Evolutionary conservation across 2,797 vertebrate genomes (phyloP), one percentile per base, ranked within the genome.

Genomic region (Stomatorhinus walkeri): DNA sequence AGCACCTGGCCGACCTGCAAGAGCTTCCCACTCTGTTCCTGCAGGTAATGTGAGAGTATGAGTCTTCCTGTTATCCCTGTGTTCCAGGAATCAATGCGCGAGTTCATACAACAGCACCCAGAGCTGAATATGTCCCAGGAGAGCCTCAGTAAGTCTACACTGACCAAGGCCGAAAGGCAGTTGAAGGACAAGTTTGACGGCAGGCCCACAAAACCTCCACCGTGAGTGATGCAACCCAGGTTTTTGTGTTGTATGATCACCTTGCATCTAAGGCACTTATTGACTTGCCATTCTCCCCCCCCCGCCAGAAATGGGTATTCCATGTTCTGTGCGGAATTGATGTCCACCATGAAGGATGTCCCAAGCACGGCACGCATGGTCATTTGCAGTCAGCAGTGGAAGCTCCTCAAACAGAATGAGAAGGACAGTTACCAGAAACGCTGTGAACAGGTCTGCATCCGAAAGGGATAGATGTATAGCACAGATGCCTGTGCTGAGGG

Each of bases 261-360:
- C 14, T 72, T 36, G 14, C 22, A 59, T 51, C 28, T n/a, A 16
- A 7, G 22, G 14, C n/a, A 51, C 3, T 36, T 87, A 12, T 1
- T 32, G 6, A 19, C 24, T 56, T 51, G 14, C 14, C 2, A 6
- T 59, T 59, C 1, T 24, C 28, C 49, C 90, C 36, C 1, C 36
- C 36, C 36, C 36, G 7, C 40, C 90, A 99, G 98, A 92, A 99
- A 99, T 0, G 98, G 98, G 91, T 99, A 99, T 94, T 99, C 98
- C 0, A 96, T 99, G 95, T 99, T 98, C 94, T 99, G 98, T 0
- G 98, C 98, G 1, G 98, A 99, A 95, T 93, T 99, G 91, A 99
- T 99, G 98, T 98, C 98, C 81, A 98, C 96, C 93, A 99, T 99
- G 98, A 99, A 99, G 94, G 98, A 99, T 0, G 97, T 99, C 56